Evolutionary conservation across 2,888 invertebrate genomes (phyloP).

Genomic region (Catocala nupta): DNA sequence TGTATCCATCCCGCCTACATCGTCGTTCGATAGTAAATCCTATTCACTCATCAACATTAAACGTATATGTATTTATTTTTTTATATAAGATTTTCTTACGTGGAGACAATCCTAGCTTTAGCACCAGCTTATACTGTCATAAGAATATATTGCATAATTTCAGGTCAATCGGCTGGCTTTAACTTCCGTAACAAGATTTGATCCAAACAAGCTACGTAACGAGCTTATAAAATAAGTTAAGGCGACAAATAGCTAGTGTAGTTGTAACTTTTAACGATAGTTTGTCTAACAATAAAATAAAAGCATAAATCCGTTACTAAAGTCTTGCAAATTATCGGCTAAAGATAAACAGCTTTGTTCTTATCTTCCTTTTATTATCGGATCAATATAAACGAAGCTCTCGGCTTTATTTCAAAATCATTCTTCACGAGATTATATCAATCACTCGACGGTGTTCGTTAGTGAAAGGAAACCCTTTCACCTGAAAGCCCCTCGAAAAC

Average conservation of each 20-base stretch:
- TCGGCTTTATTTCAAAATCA: constrained; percentile 39
- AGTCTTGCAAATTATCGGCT: constrained; percentile 25
- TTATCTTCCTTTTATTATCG: constrained; percentile 38
- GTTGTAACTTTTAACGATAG: background rate
- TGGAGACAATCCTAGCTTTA: too few species aligned
- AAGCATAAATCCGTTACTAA: background rate
- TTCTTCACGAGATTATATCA: constrained; percentile 46
- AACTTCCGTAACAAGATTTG: too few species aligned
- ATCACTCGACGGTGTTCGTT: constrained; percentile 53
- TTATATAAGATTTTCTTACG: too few species aligned
- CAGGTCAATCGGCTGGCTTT: too few species aligned
- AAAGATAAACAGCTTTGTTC: constrained; percentile 32
- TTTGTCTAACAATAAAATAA: constrained; percentile 6
- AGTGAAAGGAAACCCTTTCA: constrained; percentile 59
- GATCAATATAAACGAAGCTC: constrained; percentile 31
- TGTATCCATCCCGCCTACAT: too few species aligned
- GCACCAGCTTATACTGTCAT: too few species aligned
- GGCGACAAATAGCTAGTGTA: too few species aligned
- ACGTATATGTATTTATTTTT: too few species aligned
- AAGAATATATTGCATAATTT: too few species aligned
- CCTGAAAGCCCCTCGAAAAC: constrained; percentile 57
- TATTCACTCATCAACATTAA: too few species aligned
- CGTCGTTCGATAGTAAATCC: too few species aligned
- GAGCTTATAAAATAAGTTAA: background rate
- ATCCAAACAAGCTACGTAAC: too few species aligned